A percentile compares a stretch with the other conserved stretches of the same genome.
phyloP scores from a whole-genome alignment of 37 sponge, comb jelly and placozoan genomes.

The Agelas oroides region DNA sequence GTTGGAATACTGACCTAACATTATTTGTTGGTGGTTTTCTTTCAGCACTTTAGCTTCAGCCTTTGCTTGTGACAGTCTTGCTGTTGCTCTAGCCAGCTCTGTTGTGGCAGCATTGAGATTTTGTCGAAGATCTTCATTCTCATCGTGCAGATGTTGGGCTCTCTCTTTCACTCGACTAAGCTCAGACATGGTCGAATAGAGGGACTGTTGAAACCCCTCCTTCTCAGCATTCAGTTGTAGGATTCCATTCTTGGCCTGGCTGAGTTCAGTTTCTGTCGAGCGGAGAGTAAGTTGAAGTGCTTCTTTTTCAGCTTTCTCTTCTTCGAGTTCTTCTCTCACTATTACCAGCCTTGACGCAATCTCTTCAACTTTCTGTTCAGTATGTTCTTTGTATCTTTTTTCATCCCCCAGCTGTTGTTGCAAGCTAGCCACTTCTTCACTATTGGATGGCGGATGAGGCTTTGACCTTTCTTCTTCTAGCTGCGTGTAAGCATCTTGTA shows the following conservation, averaged over 20 bases:
- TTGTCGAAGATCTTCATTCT: conserved; percentile 8
- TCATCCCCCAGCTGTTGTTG: background rate
- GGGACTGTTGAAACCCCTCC: too few relatives aligned
- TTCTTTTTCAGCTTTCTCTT: conserved; percentile 4
- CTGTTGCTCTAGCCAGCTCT: background rate
- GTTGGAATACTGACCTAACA: background rate
- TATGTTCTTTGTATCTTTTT: background rate
- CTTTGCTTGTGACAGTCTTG: too few relatives aligned
- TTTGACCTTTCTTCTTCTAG: too few relatives aligned
- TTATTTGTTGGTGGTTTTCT: background rate
- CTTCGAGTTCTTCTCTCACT: conserved; percentile 5
- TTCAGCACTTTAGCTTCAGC: background rate
- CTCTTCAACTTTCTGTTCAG: background rate
- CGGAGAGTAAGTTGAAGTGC: too few relatives aligned
- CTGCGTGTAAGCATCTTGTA: too few relatives aligned
- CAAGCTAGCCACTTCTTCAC: background rate
- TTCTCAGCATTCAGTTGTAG: too few relatives aligned
- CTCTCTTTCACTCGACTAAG: too few relatives aligned
- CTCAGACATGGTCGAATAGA: too few relatives aligned
- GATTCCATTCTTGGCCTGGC: too few relatives aligned
- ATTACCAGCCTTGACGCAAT: background rate
- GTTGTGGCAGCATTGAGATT: background rate
- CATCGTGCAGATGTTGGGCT: too few relatives aligned
- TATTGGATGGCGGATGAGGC: background rate
- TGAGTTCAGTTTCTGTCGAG: too few relatives aligned